Conservation (phyloP, 1,140 invertebrate species). For the Amyelois transitella region DNA sequence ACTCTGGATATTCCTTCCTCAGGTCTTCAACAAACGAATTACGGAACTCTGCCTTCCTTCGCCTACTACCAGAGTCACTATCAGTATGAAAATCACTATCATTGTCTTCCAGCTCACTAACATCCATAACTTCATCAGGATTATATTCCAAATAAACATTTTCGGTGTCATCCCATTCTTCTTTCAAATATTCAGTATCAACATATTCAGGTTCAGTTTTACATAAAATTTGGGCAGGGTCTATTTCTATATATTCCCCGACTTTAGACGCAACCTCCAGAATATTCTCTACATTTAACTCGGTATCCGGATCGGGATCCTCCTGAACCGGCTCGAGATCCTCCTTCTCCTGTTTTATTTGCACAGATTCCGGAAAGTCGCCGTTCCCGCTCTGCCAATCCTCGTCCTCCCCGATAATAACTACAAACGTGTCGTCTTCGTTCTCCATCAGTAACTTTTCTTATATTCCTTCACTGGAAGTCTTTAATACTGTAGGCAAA, state of each 20-base stretch:
- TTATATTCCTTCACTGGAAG: not conserved
- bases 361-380: constrained; percentile 8
- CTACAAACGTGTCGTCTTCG: constrained; percentile 49
- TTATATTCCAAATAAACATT: constrained; percentile 11
- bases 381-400: not conserved
- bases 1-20: constrained; percentile 35
- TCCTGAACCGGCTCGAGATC: not conserved
- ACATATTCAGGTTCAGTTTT: not conserved
- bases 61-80: constrained; percentile 1
- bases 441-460: constrained; percentile 25
- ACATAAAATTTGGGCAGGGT: not conserved
- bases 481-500: not conserved
- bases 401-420: constrained; percentile 46
- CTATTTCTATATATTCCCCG: not conserved
- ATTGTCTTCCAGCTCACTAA: constrained; percentile 2
- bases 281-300: not conserved
- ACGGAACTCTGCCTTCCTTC: constrained; percentile 3
- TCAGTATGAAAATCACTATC: constrained; percentile 7
- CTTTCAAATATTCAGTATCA: not conserved
- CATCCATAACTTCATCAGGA: constrained; percentile 10
- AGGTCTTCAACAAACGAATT: constrained; percentile 48
- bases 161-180: constrained; percentile 11
- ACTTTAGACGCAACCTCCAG: not conserved
- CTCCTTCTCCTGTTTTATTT: not conserved
- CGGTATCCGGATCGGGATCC: not conserved